Percentiles rank a stretch among this genome's conserved stretches.
Evolutionary conservation across 2,113 vertebrate species (phyloP).

Genomic region (Struthidea cinerea): DNA sequence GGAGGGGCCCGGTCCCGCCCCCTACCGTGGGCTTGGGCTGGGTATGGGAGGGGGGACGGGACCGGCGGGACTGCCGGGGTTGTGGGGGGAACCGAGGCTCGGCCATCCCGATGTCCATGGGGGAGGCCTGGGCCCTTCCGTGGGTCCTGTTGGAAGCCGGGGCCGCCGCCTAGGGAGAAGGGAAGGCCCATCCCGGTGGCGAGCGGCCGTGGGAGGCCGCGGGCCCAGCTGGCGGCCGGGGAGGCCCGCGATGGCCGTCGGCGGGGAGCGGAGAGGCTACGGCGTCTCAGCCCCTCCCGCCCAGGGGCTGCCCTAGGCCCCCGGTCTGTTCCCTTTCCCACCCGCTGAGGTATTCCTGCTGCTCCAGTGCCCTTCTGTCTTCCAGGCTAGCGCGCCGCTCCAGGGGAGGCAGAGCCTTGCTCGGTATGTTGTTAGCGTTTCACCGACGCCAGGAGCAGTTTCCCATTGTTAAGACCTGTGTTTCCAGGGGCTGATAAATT

Average conservation of each 20-base stretch:
- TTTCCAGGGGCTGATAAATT: not conserved
- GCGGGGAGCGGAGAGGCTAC: not conserved
- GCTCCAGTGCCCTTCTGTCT: not conserved
- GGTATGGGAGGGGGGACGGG: too few relatives aligned
- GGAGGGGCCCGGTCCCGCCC: not conserved
- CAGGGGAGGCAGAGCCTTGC: not conserved
- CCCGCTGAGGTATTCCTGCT: not conserved
- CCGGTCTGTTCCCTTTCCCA: not conserved
- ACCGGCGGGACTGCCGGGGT: not conserved
- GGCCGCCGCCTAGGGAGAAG: too few relatives aligned
- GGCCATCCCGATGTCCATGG: not conserved
- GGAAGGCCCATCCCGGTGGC: not conserved
- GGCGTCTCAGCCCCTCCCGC: accelerated
- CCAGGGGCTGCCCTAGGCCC: not conserved
- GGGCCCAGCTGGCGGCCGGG: not conserved
- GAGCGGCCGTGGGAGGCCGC: not conserved
- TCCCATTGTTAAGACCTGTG: not conserved
- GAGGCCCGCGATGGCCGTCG: not conserved
- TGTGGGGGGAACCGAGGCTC: not conserved
- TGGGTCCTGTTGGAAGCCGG: not conserved
- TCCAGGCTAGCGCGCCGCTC: not conserved
- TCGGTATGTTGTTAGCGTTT: not conserved
- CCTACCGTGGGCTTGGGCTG: too few relatives aligned
- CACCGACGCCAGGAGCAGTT: not conserved
- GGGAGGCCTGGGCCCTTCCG: not conserved